phyloP scores from a whole-genome alignment of 2,797 vertebrate genomes.

The Typhlichthys eigenmanni region DNA sequence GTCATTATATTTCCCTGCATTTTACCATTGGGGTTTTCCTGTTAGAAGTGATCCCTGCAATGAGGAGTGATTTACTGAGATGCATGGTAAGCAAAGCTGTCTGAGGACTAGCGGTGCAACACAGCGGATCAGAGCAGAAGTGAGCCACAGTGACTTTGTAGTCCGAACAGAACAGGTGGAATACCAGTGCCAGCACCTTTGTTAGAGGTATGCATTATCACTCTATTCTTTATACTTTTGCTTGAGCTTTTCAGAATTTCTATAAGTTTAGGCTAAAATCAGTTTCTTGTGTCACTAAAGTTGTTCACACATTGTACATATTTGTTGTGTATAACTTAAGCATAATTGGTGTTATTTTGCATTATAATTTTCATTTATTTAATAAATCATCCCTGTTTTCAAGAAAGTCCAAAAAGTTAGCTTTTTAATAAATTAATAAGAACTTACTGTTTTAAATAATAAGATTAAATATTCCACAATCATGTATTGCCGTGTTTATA shows the following conservation, averaged over 20 bases:
- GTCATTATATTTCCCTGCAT: constrained; percentile 17
- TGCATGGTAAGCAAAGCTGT: constrained; percentile 32
- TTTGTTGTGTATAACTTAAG: too few relatives aligned
- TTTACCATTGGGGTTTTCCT: constrained; percentile 20
- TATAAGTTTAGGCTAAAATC: not conserved
- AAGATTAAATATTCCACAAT: too few relatives aligned
- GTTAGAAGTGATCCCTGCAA: constrained; percentile 12
- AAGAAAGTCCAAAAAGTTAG: not conserved
- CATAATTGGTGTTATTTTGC: too few relatives aligned
- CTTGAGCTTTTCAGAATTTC: not conserved
- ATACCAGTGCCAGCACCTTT: constrained; percentile 45
- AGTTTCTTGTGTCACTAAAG: not conserved
- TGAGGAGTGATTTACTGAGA: constrained; percentile 31
- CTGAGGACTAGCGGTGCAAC: constrained; percentile 24
- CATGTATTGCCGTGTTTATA: too few relatives aligned
- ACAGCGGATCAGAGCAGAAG: constrained; percentile 21
- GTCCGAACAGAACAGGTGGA: constrained; percentile 69
- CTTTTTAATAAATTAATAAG: not conserved
- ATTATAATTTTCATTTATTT: not conserved
- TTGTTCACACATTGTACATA: too few relatives aligned
- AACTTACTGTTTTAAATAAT: not conserved
- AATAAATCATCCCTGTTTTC: not conserved
- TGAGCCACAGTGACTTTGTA: constrained; percentile 31
- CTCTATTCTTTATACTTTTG: not conserved
- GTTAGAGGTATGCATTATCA: constrained; percentile 56